A percentile compares a stretch with the other conserved stretches of the same genome.
phyloP scores from a whole-genome alignment of 2,113 vertebrate genomes.

The Glareola pratincola region DNA sequence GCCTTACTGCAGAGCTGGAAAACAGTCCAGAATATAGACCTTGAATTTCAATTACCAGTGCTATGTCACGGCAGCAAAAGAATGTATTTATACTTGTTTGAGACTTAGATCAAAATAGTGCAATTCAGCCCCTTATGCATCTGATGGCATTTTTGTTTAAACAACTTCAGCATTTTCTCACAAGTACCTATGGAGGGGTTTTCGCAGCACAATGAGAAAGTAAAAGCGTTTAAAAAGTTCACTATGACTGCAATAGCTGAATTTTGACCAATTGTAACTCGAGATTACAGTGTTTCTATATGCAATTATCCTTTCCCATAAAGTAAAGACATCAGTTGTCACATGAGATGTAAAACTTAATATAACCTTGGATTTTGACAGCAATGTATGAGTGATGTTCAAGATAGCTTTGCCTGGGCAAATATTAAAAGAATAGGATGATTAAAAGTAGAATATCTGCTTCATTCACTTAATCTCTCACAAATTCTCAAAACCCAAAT shows the following conservation, averaged over 20 bases:
- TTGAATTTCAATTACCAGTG: not conserved
- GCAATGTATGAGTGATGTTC: not conserved
- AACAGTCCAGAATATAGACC: not conserved
- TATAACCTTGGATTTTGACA: not conserved
- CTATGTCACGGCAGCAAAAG: not conserved
- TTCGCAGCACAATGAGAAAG: not conserved
- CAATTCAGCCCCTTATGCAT: not conserved
- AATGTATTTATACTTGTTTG: not conserved
- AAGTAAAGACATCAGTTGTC: not conserved
- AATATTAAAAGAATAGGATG: not conserved
- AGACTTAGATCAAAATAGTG: not conserved
- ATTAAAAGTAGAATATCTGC: not conserved
- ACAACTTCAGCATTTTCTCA: not conserved
- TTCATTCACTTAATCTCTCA: not conserved
- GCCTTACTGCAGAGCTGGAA: not conserved
- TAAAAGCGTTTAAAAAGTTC: not conserved
- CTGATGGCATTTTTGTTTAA: not conserved
- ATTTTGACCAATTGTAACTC: not conserved
- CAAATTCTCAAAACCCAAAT: not conserved
- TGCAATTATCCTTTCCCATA: not conserved
- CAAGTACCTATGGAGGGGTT: not conserved
- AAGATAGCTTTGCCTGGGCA: not conserved
- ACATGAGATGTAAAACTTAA: not conserved
- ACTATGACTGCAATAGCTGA: not conserved
- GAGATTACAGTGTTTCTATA: not conserved